Evolutionary conservation across 92 coral and sea anemone genomes (phyloP).

Genomic region (Muricea muricata): DNA sequence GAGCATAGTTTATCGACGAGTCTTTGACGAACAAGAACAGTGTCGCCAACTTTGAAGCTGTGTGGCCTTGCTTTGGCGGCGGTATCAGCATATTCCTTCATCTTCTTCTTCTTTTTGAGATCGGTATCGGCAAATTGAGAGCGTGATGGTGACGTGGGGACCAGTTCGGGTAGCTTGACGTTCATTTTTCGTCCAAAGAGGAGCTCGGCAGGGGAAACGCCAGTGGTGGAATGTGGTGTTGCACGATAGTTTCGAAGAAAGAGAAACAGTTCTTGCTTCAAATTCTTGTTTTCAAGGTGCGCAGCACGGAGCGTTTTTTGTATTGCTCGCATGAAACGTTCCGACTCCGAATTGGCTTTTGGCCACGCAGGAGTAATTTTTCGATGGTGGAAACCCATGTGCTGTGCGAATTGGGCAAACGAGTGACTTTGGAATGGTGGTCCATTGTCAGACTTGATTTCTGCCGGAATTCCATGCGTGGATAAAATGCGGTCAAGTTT

Average conservation of each 20-base stretch:
- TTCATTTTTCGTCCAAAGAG: not conserved
- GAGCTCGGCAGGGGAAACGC: not conserved
- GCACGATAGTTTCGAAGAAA: slow-evolving; percentile 7
- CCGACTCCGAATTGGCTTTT: not conserved
- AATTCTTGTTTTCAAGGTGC: slow-evolving; percentile 12
- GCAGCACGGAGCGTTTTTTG: not conserved
- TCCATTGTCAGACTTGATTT: slow-evolving; percentile 47
- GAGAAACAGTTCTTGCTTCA: not conserved
- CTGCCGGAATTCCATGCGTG: slow-evolving; percentile 40
- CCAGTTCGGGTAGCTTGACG: not conserved
- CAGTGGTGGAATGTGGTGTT: not conserved
- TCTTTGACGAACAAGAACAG: not conserved
- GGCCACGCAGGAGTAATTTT: not conserved
- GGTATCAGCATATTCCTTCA: slow-evolving; percentile 6
- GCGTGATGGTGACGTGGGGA: no score
- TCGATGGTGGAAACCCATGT: not conserved
- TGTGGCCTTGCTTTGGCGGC: not conserved
- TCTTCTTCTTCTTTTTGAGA: not conserved
- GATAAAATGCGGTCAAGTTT: slow-evolving; percentile 37
- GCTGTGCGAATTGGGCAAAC: slow-evolving; percentile 32
- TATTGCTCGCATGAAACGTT: not conserved
- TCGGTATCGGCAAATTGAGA: no score
- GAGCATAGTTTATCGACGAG: not conserved
- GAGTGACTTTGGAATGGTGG: slow-evolving; percentile 40
- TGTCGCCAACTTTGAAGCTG: not conserved